Conservation (phyloP, 2,888 invertebrate genomes). For the Ectemnius lituratus region DNA sequence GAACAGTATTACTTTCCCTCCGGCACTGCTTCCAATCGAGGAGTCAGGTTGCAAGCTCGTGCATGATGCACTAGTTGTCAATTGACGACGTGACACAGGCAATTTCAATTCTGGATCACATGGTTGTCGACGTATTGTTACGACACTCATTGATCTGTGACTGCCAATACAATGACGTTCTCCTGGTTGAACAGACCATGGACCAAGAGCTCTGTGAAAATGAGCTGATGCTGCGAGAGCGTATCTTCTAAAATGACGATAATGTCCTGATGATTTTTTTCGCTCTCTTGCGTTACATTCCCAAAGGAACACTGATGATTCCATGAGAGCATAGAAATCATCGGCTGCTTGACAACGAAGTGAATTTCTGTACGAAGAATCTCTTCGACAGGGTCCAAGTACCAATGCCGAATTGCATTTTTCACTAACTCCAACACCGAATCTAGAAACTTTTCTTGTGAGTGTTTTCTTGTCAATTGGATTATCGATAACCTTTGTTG, state of each 20-base stretch:
- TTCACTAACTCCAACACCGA: conserved; percentile 78
- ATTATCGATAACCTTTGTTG: background rate
- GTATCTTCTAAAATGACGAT: conserved; percentile 77
- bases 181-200: conserved; percentile 78
- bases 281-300: conserved; percentile 43
- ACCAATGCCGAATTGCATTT: conserved; percentile 78
- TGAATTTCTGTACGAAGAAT: conserved; percentile 27
- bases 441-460: conserved; percentile 71
- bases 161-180: conserved; percentile 78
- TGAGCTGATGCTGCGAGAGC: conserved; percentile 78
- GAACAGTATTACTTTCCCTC: conserved; percentile 77
- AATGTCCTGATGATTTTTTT: conserved; percentile 16
- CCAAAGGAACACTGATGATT: conserved; percentile 67
- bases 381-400: conserved; percentile 63
- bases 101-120: conserved; percentile 76
- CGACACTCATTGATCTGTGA: conserved; percentile 76
- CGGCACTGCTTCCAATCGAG: conserved; percentile 45
- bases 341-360: background rate
- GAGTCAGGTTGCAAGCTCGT: conserved; percentile 69
- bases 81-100: conserved; percentile 77
- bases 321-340: conserved; percentile 58
- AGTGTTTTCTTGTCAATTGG: conserved; percentile 9
- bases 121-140: conserved; percentile 74
- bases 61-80: conserved; percentile 78
- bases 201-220: conserved; percentile 79